Evolutionary conservation across 2,797 vertebrate genomes (phyloP), one percentile per base, ranked within the genome.

Genomic region (Heliangelus exortis): DNA sequence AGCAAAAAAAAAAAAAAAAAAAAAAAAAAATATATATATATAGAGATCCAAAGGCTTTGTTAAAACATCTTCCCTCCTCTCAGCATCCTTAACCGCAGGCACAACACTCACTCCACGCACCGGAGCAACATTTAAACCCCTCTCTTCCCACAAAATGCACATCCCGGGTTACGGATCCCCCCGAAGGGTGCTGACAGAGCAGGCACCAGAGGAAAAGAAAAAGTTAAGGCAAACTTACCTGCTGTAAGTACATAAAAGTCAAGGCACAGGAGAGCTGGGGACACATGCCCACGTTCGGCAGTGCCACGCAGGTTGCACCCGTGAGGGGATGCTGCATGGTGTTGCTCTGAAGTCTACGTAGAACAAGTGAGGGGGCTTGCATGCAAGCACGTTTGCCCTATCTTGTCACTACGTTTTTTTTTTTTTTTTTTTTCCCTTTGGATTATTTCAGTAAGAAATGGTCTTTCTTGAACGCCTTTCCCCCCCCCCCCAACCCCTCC

Each of bases 161-260:
- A 68, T 92, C 87, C 74, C 36, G 77, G 59, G 12, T 79, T 74
- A 79, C 92, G 84, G 78, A 94, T 87, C 84, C 91, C 91, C 89
- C 89, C 93, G 9, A 93, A 95, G 13, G 47, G 54, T 41, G 89
- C 91, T 89, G 95, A 81, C 93, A 93, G 91, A 92, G 91, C 96
- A 76, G 84, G 75, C 89, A 90, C 78, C 25, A 91, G 1, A 94
- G 76, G 74, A 93, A 88, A 95, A 69, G 81, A 2, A 86, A 95
- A 96, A 97, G 96, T 96, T 97, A 92, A 86, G 94, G 94, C 81
- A 78, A 96, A 98, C 98, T 98, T 98, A 99, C 98, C 99, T 99
- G 99, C 98, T 99, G 99, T 98, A 99, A 98, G 98, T 99, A 99
- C 98, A 99, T 99, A 98, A 99, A 99, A 97, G 99, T 99, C 98